These are phyloP conservation scores for Callocephalon fimbriatum DNA, from an alignment of 2,113 vertebrate genomes.

Conservation along the genomic window DNA sequence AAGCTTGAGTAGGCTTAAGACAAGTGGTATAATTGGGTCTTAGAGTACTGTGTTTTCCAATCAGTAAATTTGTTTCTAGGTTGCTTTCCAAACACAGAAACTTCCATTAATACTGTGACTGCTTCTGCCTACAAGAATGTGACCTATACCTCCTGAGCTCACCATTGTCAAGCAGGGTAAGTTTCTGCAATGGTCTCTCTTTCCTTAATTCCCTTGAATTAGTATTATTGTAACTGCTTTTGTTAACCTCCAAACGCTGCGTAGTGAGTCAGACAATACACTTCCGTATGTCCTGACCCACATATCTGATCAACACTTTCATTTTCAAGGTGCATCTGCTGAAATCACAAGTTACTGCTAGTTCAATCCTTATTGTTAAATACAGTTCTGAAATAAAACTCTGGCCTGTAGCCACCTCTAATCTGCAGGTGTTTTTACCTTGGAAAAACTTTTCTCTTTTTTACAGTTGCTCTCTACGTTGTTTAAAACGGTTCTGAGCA, in stretches of 20 bases:
- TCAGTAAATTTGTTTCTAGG: not conserved
- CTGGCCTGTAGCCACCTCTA: not conserved
- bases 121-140: not conserved
- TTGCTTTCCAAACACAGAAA: not conserved
- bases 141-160: not conserved
- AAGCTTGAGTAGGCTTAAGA: not conserved
- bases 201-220: not conserved
- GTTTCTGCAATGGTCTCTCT: not conserved
- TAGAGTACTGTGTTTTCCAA: not conserved
- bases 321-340: not conserved
- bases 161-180: not conserved
- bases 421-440: not conserved
- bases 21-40: not conserved
- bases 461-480: not conserved
- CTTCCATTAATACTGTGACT: not conserved
- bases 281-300: not conserved
- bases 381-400: not conserved
- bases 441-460: not conserved
- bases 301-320: not conserved
- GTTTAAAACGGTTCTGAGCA: not conserved
- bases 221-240: not conserved
- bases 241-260: not conserved
- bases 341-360: not conserved
- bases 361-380: not conserved
- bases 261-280: not conserved